A percentile compares a stretch with the other conserved stretches of the same genome.
These are phyloP conservation scores for Erithacus rubecula DNA, from an alignment of 2,797 vertebrate genomes.

Conservation along the genomic window DNA sequence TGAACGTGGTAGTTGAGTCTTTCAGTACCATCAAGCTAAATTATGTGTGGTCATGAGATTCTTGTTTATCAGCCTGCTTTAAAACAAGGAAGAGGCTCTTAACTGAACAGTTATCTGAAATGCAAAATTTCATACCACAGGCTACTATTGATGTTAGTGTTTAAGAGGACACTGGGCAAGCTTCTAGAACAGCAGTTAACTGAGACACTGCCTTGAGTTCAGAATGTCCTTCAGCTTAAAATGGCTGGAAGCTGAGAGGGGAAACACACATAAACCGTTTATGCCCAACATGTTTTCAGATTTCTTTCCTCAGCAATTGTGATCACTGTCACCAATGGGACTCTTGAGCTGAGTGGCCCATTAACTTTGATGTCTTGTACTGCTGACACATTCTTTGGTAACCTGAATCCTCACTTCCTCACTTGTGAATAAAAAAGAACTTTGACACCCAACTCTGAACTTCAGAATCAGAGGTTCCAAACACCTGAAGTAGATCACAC, in stretches of 20 bases:
- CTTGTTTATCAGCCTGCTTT: neutral
- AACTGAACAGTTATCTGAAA: neutral
- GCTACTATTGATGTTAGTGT: neutral
- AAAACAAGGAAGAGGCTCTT: neutral
- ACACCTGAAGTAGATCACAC: neutral
- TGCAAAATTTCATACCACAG: neutral
- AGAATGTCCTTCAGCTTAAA: neutral
- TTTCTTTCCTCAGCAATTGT: neutral
- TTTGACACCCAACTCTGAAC: neutral
- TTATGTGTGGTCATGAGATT: neutral
- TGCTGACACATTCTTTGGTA: neutral
- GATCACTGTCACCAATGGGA: neutral
- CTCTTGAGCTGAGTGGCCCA: accelerated
- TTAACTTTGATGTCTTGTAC: neutral
- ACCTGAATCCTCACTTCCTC: neutral
- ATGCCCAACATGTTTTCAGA: neutral
- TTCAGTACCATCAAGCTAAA: neutral
- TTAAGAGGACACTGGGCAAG: neutral
- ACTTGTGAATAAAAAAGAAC: neutral
- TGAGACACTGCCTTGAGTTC: neutral
- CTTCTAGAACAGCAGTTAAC: neutral
- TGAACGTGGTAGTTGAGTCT: neutral
- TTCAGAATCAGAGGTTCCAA: neutral
- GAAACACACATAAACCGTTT: neutral
- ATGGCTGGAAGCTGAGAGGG: neutral